Percentiles rank a stretch among this genome's conserved stretches.
Conservation (phyloP, 2,797 vertebrate genomes). For the Dendrocincla fuliginosa region DNA sequence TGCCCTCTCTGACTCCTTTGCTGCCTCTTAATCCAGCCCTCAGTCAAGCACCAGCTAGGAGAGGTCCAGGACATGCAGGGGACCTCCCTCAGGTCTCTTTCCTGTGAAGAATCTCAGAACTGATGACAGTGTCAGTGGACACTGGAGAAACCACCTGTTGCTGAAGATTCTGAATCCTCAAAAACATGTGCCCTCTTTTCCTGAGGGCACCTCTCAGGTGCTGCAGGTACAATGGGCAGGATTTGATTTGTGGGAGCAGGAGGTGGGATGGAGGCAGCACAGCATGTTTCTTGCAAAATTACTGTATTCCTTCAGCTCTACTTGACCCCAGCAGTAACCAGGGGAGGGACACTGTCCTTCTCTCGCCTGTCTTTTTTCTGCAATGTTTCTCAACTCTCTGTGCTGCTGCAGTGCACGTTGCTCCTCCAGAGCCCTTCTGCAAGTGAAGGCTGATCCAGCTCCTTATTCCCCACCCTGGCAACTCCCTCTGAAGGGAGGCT, state of each 20-base stretch:
- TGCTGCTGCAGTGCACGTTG: fast-evolving
- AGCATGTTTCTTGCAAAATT: background rate
- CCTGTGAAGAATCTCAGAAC: background rate
- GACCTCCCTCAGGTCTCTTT: background rate
- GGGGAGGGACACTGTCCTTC: background rate
- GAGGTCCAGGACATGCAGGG: background rate
- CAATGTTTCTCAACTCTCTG: background rate
- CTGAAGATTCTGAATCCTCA: background rate
- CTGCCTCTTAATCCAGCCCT: background rate
- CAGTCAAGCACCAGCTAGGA: background rate
- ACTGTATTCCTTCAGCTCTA: background rate
- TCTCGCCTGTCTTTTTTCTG: background rate
- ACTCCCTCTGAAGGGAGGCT: background rate
- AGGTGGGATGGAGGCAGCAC: background rate
- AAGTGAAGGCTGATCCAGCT: background rate
- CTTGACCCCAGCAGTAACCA: background rate
- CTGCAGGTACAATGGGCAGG: background rate
- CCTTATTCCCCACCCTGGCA: background rate
- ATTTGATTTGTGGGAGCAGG: background rate
- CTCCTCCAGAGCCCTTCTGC: background rate
- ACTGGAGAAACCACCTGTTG: background rate
- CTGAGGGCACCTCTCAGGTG: background rate
- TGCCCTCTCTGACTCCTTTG: background rate
- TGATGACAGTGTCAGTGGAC: background rate
- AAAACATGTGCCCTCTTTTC: fast-evolving